Conservation (phyloP, 2,888 invertebrate species). For the Ecdyonurus torrentis region DNA sequence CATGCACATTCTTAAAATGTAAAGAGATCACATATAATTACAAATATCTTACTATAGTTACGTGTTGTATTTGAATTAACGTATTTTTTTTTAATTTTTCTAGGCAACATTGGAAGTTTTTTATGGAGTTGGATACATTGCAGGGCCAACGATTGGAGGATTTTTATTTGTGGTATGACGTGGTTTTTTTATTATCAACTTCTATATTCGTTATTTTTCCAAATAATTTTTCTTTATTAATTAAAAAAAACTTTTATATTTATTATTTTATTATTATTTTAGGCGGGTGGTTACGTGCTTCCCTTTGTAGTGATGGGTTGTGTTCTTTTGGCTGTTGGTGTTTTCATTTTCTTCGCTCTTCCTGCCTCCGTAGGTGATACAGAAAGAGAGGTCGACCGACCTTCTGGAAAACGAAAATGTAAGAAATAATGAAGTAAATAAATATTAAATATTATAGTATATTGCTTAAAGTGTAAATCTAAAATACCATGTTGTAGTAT, state of each 20-base stretch:
- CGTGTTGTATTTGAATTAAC: neutral
- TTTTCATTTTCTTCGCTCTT: slow-evolving; percentile 22
- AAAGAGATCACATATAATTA: neutral
- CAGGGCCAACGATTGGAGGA: slow-evolving; percentile 25
- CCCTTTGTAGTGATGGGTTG: slow-evolving; percentile 31
- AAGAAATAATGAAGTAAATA: no score
- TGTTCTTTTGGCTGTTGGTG: slow-evolving; percentile 22
- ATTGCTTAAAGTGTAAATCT: no score
- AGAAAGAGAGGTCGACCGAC: neutral
- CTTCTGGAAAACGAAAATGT: no score
- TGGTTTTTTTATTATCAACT: no score
- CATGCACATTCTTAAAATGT: neutral
- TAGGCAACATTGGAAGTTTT: slow-evolving; percentile 26
- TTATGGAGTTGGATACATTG: slow-evolving; percentile 25
- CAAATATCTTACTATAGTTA: neutral
- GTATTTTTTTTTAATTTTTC: slow-evolving; percentile 12
- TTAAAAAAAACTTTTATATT: neutral
- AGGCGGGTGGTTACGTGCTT: slow-evolving; percentile 28
- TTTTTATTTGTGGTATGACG: slow-evolving; percentile 21
- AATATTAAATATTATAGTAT: no score
- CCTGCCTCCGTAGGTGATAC: slow-evolving; percentile 18
- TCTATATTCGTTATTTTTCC: no score
- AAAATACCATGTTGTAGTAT: no score
- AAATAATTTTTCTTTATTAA: no score
- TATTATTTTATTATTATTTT: slow-evolving; percentile 5